A percentile compares a stretch with the other conserved stretches of the same genome.
These are phyloP conservation scores for Sinhomidia bicolor DNA, from an alignment of 2,888 invertebrate species.

Conservation along the genomic window DNA sequence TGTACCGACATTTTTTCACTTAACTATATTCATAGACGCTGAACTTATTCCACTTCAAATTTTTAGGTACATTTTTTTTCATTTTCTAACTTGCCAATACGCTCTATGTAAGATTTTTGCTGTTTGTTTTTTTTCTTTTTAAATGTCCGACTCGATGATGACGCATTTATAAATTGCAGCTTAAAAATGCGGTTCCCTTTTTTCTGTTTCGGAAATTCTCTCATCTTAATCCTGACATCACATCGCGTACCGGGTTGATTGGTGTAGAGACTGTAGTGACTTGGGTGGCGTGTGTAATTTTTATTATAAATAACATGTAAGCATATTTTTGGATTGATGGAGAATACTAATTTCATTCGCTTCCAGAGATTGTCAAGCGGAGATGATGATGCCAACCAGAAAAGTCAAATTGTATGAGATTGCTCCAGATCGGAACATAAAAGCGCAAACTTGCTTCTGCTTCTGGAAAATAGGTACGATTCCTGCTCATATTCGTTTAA, in stretches of 20 bases:
- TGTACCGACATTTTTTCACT: neutral
- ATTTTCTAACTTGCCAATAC: neutral
- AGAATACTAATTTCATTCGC: slow-evolving; percentile 39
- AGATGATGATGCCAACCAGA: slow-evolving; percentile 29
- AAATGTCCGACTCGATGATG: slow-evolving; percentile 35
- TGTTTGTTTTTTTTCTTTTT: neutral
- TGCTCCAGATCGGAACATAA: slow-evolving; percentile 13
- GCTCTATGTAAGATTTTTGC: neutral
- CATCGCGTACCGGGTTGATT: neutral
- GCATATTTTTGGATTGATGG: slow-evolving; percentile 48
- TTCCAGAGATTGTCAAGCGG: slow-evolving; percentile 25
- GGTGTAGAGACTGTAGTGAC: neutral
- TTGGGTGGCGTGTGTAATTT: neutral
- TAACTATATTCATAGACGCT: neutral
- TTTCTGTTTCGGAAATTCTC: slow-evolving; percentile 3
- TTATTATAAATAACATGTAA: slow-evolving; percentile 52
- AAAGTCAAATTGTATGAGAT: neutral
- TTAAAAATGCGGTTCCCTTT: slow-evolving; percentile 11
- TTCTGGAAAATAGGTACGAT: neutral
- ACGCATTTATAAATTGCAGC: slow-evolving; percentile 49
- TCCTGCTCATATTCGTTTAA: neutral
- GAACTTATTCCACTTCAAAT: too few species aligned
- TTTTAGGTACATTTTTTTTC: too few species aligned
- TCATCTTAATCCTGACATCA: slow-evolving; percentile 35
- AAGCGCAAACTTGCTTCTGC: neutral